Evolutionary conservation across 2,113 vertebrate genomes (phyloP).

Genomic region (Psilopogon haemacephalus): DNA sequence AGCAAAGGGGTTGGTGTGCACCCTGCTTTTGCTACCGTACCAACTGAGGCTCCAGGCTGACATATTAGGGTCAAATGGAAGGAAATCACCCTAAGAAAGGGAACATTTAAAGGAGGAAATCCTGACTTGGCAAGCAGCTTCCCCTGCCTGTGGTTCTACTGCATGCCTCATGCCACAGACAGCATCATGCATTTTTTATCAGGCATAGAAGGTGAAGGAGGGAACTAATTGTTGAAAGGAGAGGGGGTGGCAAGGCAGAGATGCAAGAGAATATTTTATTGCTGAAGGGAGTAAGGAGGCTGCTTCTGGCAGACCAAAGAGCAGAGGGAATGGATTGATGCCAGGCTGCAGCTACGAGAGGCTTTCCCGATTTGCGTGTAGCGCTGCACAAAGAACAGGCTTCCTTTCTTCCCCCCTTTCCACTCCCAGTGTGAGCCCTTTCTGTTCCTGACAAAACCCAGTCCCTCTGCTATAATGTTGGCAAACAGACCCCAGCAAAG

Average conservation of each 20-base stretch:
- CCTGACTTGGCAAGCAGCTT: not conserved
- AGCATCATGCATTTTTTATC: constrained; percentile 12
- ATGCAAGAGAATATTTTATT: not conserved
- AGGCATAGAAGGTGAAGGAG: not conserved
- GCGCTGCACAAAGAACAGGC: not conserved
- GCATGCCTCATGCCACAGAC: not conserved
- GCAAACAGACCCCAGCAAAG: not conserved
- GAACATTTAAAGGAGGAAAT: not conserved
- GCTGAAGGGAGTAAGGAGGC: not conserved
- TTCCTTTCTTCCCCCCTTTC: not conserved
- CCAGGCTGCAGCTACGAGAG: constrained; percentile 13
- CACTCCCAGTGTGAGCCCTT: accelerated
- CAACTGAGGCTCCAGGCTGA: not conserved
- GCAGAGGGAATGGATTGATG: not conserved
- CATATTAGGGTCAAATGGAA: not conserved
- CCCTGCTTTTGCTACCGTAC: not conserved
- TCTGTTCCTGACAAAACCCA: accelerated
- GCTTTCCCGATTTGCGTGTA: not conserved
- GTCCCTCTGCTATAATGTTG: accelerated
- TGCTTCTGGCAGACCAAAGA: not conserved
- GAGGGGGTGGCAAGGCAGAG: not conserved
- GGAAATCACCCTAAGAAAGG: not conserved
- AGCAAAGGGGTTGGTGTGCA: not conserved
- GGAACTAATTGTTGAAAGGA: not conserved
- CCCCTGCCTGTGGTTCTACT: not conserved